Evolutionary conservation across 1,140 invertebrate species (phyloP).

Genomic region (Bombus sibiricus): DNA sequence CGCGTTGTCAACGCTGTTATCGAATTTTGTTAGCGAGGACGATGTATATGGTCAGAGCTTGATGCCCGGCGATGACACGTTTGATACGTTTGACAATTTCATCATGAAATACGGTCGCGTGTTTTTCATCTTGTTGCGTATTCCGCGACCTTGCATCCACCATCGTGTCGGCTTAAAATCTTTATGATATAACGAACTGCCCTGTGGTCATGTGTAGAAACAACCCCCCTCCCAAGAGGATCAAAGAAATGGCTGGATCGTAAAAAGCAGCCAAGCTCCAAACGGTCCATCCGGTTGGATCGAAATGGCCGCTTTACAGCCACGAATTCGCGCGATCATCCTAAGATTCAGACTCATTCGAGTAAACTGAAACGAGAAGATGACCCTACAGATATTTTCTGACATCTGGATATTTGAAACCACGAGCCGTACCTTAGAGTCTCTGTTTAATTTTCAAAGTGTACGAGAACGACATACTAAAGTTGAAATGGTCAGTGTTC

Average conservation of each 20-base stretch:
- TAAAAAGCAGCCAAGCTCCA: neutral
- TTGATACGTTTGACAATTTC: conserved; percentile 38
- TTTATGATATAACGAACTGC: conserved; percentile 29
- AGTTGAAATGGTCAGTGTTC: neutral
- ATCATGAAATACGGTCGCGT: neutral
- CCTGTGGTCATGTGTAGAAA: neutral
- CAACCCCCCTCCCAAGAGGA: neutral
- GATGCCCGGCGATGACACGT: conserved; percentile 27
- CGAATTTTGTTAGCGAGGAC: conserved; percentile 7
- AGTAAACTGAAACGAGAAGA: neutral
- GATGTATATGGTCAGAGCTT: neutral
- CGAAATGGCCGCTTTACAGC: neutral
- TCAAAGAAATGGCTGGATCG: neutral
- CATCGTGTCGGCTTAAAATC: neutral
- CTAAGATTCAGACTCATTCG: neutral
- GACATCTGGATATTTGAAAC: neutral
- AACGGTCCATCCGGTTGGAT: neutral
- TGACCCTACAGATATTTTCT: neutral
- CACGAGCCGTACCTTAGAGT: neutral
- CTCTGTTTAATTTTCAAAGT: neutral
- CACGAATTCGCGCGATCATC: neutral
- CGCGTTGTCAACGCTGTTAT: neutral
- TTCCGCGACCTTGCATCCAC: neutral
- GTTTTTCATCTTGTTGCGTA: conserved; percentile 8
- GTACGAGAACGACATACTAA: neutral